Base-by-base conservation (phyloP, 2,113 vertebrate species). In the Chamaetylas fuelleborni region DNA sequence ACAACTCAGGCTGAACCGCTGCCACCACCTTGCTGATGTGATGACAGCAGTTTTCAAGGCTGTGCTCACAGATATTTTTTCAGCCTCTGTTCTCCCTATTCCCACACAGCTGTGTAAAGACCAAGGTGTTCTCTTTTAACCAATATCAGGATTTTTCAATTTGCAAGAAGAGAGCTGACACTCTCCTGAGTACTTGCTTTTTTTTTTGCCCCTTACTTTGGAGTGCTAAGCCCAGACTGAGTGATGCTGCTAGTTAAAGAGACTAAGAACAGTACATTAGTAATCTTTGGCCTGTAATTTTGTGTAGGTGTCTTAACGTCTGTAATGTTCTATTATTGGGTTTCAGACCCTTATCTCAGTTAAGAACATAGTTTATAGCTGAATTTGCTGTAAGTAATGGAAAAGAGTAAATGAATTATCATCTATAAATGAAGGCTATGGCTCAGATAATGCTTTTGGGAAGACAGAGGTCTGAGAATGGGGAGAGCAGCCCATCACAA, bases 261-360 rank as follows among this genome's bases (percentile, higher is more conserved):
- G 43, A 86, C 18, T 31, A 58, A 92, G 64, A 91, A 60, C 12
- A 54, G 70, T 7, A 57, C 78, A 65, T 89, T 91, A 73, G 62
- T 76, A 87, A 72, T 93, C 86, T 87, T 94, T 89, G 48, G 81
- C 87, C 90, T 92, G 79, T 86, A 94, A 87, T 86, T 95, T 81
- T 13, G n/a, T 3, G 71, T 96, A 94, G 82, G 94, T 91, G 89
- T 92, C 83, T 78, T 79, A 81, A 85, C 81, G 77, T 51, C 81
- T 90, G 61, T 81, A 90, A 89, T 20, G 73, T 93, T 95, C 93
- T 94, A 86, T 81, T 95, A 94, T 11, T 80, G 58, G 54, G 79
- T 93, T 96, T 96, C 73, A 94, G 94, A 88, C 83, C 93, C 51
- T 89, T 96, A 87, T 29, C 88, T 95, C 85, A 40, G 60, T 78